Conservation (phyloP, 2,888 invertebrate species). For the Dusona sp. region DNA sequence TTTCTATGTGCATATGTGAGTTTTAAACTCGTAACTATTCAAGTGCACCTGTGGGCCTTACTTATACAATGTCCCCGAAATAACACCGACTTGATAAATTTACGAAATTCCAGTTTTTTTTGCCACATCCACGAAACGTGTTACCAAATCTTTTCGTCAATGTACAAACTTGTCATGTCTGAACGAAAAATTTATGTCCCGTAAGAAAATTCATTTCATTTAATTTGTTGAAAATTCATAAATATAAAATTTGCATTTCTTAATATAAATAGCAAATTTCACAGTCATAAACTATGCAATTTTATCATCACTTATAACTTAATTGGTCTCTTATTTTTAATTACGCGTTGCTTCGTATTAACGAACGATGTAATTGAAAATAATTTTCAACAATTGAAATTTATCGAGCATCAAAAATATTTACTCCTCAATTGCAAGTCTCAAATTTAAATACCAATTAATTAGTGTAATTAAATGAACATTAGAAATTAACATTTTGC, state of each 20-base stretch:
- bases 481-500: too few species aligned
- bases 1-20: conserved; percentile 6
- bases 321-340: background rate
- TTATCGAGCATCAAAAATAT: background rate
- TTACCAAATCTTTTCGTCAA: background rate
- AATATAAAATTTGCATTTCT: too few species aligned
- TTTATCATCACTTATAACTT: background rate
- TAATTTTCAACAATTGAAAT: background rate
- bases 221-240: too few species aligned
- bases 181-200: background rate
- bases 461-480: too few species aligned
- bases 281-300: background rate
- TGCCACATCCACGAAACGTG: background rate
- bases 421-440: background rate
- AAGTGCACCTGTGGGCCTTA: conserved; percentile 2
- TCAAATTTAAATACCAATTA: background rate
- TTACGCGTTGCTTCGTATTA: background rate
- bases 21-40: background rate
- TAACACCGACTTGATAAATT: conserved; percentile 27
- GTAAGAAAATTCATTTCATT: background rate
- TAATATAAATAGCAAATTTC: too few species aligned
- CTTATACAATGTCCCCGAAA: conserved; percentile 1
- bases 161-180: background rate
- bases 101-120: background rate
- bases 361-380: background rate